A percentile compares a stretch with the other conserved stretches of the same genome.
Conservation (phyloP, 2,888 invertebrate genomes). For the Tridacna gigas region DNA sequence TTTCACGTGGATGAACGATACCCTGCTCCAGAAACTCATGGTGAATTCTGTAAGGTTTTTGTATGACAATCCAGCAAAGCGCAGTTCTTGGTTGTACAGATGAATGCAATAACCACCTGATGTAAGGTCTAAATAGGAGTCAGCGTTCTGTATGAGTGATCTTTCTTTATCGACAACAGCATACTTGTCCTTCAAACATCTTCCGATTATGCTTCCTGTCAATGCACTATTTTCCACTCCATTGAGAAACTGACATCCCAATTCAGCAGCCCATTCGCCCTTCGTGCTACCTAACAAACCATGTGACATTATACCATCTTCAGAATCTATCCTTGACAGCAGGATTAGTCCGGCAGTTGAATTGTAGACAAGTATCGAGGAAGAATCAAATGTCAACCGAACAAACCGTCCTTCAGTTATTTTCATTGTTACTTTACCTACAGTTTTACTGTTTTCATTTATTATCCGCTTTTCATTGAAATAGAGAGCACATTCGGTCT, state of each 20-base stretch:
- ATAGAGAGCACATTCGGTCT: too few relatives aligned
- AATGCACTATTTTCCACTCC: too few relatives aligned
- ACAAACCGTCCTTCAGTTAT: conserved; percentile 61
- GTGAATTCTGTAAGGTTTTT: too few relatives aligned
- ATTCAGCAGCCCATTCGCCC: too few relatives aligned
- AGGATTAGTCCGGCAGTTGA: conserved; percentile 56
- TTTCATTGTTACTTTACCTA: conserved; percentile 37
- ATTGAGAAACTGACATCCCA: too few relatives aligned
- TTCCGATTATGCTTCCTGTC: too few relatives aligned
- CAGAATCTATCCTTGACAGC: not conserved
- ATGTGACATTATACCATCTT: too few relatives aligned
- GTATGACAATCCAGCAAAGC: conserved; percentile 24
- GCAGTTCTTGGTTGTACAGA: conserved; percentile 44
- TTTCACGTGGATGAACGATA: too few relatives aligned
- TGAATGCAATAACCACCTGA: conserved; percentile 64
- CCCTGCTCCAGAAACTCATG: too few relatives aligned
- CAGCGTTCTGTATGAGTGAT: not conserved
- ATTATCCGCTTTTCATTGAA: not conserved
- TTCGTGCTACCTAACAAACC: too few relatives aligned
- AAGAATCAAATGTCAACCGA: conserved; percentile 61
- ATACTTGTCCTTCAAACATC: too few relatives aligned
- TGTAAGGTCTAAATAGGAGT: conserved; percentile 53
- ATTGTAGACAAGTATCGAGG: conserved; percentile 59
- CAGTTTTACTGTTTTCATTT: conserved; percentile 35
- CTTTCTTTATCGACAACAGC: too few relatives aligned